Conservation (phyloP, 1,140 invertebrate genomes). For the Sweltsa coloradensis region DNA sequence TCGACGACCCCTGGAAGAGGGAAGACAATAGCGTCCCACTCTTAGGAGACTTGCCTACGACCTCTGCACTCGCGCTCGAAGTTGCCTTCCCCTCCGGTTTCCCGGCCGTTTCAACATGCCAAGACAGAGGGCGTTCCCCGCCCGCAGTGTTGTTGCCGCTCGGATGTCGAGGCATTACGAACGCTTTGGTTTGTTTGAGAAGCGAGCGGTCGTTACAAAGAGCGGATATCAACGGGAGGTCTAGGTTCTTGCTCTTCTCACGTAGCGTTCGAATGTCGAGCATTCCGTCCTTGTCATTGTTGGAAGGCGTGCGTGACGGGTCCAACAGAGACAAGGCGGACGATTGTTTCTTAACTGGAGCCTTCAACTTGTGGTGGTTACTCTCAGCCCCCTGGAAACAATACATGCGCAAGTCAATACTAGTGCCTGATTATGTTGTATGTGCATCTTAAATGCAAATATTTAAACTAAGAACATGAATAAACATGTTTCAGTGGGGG, state of each 20-base stretch:
- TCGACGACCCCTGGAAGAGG: conserved; percentile 15
- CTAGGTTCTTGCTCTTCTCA: conserved; percentile 76
- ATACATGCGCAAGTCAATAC: too few relatives aligned
- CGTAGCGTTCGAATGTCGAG: conserved; percentile 68
- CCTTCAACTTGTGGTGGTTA: too few relatives aligned
- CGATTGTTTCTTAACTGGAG: too few relatives aligned
- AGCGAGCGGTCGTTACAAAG: conserved; percentile 78
- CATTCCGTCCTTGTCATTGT: conserved; percentile 29
- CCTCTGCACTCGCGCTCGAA: neutral
- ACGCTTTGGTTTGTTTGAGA: conserved; percentile 73
- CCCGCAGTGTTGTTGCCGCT: neutral
- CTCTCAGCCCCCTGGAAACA: too few relatives aligned
- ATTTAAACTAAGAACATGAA: too few relatives aligned
- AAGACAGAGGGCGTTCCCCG: conserved; percentile 15
- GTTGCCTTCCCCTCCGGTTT: conserved; percentile 6
- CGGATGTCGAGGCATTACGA: conserved; percentile 56
- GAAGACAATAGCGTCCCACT: conserved; percentile 17
- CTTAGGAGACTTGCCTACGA: conserved; percentile 7
- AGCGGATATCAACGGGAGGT: conserved; percentile 77
- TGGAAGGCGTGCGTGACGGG: too few relatives aligned
- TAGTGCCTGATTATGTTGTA: too few relatives aligned
- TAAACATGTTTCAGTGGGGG: too few relatives aligned
- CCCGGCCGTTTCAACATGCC: conserved; percentile 18
- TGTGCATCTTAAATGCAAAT: too few relatives aligned
- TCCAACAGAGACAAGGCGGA: too few relatives aligned